Percentiles rank a stretch among this genome's conserved stretches.
phyloP scores from a whole-genome alignment of 2,888 invertebrate genomes.

The Ophion ellenae region DNA sequence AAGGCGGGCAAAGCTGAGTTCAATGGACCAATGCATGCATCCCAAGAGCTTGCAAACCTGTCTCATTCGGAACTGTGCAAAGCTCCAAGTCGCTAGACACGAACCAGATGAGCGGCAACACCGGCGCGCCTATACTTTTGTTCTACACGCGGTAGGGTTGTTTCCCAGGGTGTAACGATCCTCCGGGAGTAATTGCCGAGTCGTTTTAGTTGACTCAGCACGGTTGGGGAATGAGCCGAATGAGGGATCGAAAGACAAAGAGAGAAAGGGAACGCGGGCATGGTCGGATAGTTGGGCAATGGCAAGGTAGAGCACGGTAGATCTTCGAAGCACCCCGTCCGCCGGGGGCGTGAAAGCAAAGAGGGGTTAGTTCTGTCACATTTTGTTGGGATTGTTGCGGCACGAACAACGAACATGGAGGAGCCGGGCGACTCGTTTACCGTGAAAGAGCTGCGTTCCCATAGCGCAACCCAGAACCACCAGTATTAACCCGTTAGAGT shows the following conservation, averaged over 20 bases:
- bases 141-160: slow-evolving; percentile 74
- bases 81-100: slow-evolving; percentile 45
- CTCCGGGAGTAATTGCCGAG: slow-evolving; percentile 80
- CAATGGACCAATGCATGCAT: slow-evolving; percentile 47
- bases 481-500: slow-evolving; percentile 43
- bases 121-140: slow-evolving; percentile 62
- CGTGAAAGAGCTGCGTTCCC: slow-evolving; percentile 37
- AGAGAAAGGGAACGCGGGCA: slow-evolving; percentile 61
- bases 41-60: slow-evolving; percentile 33
- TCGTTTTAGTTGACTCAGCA: slow-evolving; percentile 80
- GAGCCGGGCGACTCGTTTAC: slow-evolving; percentile 45
- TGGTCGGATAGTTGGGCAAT: slow-evolving; percentile 62
- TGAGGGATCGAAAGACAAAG: slow-evolving; percentile 60
- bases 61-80: slow-evolving; percentile 33
- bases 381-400: slow-evolving; percentile 47
- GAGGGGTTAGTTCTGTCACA: slow-evolving; percentile 45
- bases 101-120: slow-evolving; percentile 28
- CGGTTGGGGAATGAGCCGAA: slow-evolving; percentile 71
- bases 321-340: slow-evolving; percentile 55
- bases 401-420: slow-evolving; percentile 59
- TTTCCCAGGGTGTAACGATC: slow-evolving; percentile 80
- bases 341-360: slow-evolving; percentile 58
- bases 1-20: slow-evolving; percentile 29
- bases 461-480: slow-evolving; percentile 1
- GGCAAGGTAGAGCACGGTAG: slow-evolving; percentile 58